A percentile compares a stretch with the other conserved stretches of the same genome.
These are phyloP conservation scores for Diabrotica balteata DNA, from an alignment of 2,888 invertebrate genomes.

Conservation along the genomic window DNA sequence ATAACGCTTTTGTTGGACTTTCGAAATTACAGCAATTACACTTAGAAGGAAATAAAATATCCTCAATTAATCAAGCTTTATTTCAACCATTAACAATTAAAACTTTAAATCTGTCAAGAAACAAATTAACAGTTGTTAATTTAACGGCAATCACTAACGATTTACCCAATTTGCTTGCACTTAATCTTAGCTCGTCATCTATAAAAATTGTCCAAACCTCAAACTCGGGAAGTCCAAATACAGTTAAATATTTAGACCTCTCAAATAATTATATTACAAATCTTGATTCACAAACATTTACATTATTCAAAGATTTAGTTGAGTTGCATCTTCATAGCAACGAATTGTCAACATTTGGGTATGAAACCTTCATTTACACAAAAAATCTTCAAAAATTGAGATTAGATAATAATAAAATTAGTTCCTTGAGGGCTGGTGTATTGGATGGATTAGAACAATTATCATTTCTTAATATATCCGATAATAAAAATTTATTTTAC, in stretches of 20 bases:
- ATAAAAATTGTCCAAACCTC: neutral
- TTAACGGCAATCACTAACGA: neutral
- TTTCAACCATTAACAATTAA: too few relatives aligned
- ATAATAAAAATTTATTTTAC: neutral
- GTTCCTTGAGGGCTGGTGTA: neutral
- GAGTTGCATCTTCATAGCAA: conserved; percentile 4
- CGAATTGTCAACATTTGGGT: neutral
- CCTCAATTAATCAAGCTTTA: too few relatives aligned
- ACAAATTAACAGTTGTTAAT: neutral
- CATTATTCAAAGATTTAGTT: neutral
- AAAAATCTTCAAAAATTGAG: conserved; percentile 1
- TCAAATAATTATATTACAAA: conserved; percentile 1
- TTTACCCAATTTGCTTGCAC: neutral
- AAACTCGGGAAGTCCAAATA: neutral
- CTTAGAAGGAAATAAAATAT: conserved; percentile 3
- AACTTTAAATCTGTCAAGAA: neutral
- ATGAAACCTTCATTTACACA: neutral
- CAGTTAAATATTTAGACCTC: neutral
- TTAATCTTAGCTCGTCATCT: conserved; percentile 1
- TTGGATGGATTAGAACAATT: conserved; percentile 1
- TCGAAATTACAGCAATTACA: conserved; percentile 7
- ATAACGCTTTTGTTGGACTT: conserved; percentile 6
- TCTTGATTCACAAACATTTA: neutral
- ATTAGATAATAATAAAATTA: conserved; percentile 7
- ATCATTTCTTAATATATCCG: conserved; percentile 5